Conservation (phyloP, 2,888 invertebrate genomes). For the Microctonus brassicae region DNA sequence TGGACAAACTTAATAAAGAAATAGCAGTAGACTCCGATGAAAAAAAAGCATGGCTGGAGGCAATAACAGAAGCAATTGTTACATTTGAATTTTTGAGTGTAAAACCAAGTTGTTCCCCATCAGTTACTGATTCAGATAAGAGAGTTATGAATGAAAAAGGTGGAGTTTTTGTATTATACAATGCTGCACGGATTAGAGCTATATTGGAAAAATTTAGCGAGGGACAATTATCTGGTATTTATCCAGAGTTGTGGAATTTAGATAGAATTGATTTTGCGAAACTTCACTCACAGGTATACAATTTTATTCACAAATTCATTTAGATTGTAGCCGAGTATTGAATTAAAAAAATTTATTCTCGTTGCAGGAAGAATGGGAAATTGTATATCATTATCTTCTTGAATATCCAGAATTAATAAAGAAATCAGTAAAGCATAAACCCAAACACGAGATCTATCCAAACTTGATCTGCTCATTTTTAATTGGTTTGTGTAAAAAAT, state of each 20-base stretch:
- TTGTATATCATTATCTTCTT: conserved; percentile 78
- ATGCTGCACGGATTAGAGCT: conserved; percentile 80
- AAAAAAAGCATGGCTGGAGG: conserved; percentile 70
- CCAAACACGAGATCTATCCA: conserved; percentile 73
- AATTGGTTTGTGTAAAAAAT: conserved; percentile 75
- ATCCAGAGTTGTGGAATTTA: conserved; percentile 75
- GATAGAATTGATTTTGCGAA: conserved; percentile 75
- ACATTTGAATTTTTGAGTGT: conserved; percentile 79
- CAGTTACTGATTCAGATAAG: conserved; percentile 61
- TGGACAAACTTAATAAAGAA: conserved; percentile 72
- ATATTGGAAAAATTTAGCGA: conserved; percentile 77
- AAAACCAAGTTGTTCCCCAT: conserved; percentile 74
- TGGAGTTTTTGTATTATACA: conserved; percentile 83
- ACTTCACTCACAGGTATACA: conserved; percentile 76
- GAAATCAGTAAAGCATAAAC: conserved; percentile 71
- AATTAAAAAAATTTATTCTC: conserved; percentile 14
- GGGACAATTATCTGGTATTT: conserved; percentile 72
- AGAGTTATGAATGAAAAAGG: conserved; percentile 73
- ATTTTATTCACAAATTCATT: too few species aligned
- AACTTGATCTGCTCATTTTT: conserved; percentile 78
- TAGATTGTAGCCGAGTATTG: background rate
- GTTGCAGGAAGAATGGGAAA: conserved; percentile 83
- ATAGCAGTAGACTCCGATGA: conserved; percentile 75
- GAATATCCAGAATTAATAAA: conserved; percentile 76
- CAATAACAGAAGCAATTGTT: conserved; percentile 77